Percentiles rank a stretch among this genome's conserved stretches.
phyloP scores from a whole-genome alignment of 2,888 invertebrate genomes.

The Calliphora vomitoria region DNA sequence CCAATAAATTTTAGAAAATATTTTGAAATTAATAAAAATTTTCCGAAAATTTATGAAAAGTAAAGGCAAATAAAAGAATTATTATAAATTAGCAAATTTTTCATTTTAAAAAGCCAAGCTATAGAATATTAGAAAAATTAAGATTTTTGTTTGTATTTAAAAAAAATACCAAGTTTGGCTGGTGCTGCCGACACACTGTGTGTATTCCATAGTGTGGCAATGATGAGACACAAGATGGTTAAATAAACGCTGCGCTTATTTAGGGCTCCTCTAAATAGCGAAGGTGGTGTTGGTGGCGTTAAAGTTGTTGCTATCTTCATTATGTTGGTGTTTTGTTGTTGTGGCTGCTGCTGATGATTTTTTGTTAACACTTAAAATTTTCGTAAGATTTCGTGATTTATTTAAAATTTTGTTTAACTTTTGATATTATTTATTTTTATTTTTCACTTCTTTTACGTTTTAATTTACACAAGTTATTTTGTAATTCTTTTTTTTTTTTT shows the following conservation, averaged over 20 bases:
- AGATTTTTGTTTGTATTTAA: background rate
- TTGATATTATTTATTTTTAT: slow-evolving; percentile 57
- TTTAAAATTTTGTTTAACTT: slow-evolving; percentile 59
- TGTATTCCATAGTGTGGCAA: slow-evolving; percentile 68
- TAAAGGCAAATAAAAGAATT: background rate
- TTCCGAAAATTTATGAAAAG: background rate
- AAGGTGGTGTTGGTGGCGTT: slow-evolving; percentile 33
- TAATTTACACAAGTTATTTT: slow-evolving; percentile 57
- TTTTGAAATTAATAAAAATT: background rate
- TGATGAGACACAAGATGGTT: slow-evolving; percentile 49
- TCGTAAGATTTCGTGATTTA: slow-evolving; percentile 72
- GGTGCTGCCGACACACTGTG: slow-evolving; percentile 74
- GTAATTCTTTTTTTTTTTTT: slow-evolving; percentile 15
- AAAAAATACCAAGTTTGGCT: slow-evolving; percentile 75
- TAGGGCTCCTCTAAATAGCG: slow-evolving; percentile 56
- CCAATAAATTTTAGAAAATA: too few relatives aligned
- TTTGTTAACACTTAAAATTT: slow-evolving; percentile 56
- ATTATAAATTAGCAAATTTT: background rate
- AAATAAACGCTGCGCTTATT: slow-evolving; percentile 47
- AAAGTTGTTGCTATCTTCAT: slow-evolving; percentile 38
- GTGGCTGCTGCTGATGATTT: slow-evolving; percentile 20
- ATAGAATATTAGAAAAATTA: slow-evolving; percentile 2
- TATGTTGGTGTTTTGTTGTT: slow-evolving; percentile 3
- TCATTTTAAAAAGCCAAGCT: slow-evolving; percentile 3
- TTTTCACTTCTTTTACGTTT: slow-evolving; percentile 31